A percentile compares a stretch with the other conserved stretches of the same genome.
Conservation (phyloP, 2,113 vertebrate genomes). For the Rattus norvegicus region DNA sequence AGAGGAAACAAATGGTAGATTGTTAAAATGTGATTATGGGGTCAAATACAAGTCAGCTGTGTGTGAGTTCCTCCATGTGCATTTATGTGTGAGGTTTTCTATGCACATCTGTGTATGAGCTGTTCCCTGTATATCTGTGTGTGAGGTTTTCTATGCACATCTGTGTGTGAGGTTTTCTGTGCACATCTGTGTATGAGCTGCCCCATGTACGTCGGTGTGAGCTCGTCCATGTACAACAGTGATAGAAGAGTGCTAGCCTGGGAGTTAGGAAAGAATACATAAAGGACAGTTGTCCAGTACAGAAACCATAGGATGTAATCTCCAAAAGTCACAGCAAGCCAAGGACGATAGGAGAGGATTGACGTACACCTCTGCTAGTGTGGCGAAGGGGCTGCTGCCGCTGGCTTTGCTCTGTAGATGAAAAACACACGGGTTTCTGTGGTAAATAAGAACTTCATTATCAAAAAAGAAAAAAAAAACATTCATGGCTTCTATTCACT, state of each 20-base stretch:
- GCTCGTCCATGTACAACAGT: no score
- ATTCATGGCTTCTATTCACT: neutral
- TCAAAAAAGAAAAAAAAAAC: conserved; percentile 30
- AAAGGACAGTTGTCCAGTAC: neutral
- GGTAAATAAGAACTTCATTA: conserved; percentile 36
- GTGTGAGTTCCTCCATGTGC: neutral
- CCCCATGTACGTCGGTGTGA: neutral
- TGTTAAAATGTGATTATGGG: conserved; percentile 5
- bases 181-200: neutral
- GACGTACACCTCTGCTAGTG: conserved; percentile 42
- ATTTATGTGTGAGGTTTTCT: neutral
- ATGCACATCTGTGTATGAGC: neutral
- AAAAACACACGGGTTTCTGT: conserved; percentile 47
- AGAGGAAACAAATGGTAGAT: neutral
- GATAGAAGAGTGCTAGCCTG: neutral
- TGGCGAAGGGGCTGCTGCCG: conserved; percentile 65
- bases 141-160: no score
- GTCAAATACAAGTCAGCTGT: neutral
- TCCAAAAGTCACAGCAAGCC: no score
- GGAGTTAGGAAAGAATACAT: neutral
- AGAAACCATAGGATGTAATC: neutral
- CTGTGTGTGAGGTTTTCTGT: neutral
- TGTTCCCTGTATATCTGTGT: neutral
- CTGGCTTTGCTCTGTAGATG: conserved; percentile 76
- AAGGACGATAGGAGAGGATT: neutral